Base-by-base conservation (phyloP, 2,113 vertebrate species). In the Podarcis muralis region DNA sequence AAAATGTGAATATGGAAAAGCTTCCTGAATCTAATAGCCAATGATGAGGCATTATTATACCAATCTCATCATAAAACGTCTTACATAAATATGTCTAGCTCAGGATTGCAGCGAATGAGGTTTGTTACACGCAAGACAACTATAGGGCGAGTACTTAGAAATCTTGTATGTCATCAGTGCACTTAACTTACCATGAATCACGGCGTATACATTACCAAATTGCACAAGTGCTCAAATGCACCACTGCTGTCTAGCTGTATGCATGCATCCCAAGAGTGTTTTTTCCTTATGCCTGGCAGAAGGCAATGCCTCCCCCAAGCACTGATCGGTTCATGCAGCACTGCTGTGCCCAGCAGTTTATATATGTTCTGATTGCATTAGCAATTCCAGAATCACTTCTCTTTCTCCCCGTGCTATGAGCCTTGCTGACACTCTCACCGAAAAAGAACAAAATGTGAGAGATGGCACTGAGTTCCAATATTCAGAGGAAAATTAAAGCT, bases 401-500 rank as follows among this genome's bases (percentile, higher is more conserved):
- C 20, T 69, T 92, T 83, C 1, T 1, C 92, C 71, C 90, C 84
- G 11, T 90, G 75, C 91, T 30, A 16, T 68, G 87, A 90, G 91
- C 92, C 89, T 93, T 81, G 75, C 89, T 91, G 85, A 76, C 48
- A 87, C 89, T 93, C 87, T 88, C 74, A 72, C 79, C 69, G 23
- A 90, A 93, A 43, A 90, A 92, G 90, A 88, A 87, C 69, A 71
- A 83, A 93, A 75, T 68, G 76, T 90, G 90, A 93, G 84, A 93
- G 77, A 88, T 87, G 81, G 69, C 92, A 43, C 86, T 90, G 90
- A 76, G 92, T 96, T 90, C 94, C 89, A 87, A 86, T 88, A 92
- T 91, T 96, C 92, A 89, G 40, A 78, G 90, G 81, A 88, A 94
- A 96, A 90, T 95, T 90, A 88, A 93, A 94, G 79, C 69, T 80